A percentile compares a stretch with the other conserved stretches of the same genome.
phyloP scores from a whole-genome alignment of 1,140 invertebrate species.

The Rhizoglyphus robini region DNA sequence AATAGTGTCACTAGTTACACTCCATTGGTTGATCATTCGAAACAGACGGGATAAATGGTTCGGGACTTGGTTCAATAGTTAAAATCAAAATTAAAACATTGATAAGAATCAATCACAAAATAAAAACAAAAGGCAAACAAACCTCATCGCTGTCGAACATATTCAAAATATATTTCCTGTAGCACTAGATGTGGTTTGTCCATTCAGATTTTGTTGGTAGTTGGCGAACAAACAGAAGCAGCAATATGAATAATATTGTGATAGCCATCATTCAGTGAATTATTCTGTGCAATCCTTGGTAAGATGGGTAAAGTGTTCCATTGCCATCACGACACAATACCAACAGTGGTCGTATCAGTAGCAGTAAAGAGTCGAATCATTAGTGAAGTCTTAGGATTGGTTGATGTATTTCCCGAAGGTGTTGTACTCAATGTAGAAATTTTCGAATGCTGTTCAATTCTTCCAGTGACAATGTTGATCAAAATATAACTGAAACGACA shows the following conservation, averaged over 20 bases:
- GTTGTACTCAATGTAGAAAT: conserved; percentile 67
- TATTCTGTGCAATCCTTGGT: conserved; percentile 81
- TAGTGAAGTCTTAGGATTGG: conserved; percentile 49
- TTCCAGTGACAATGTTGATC: conserved; percentile 70
- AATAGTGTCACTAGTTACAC: conserved; percentile 4
- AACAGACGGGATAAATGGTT: neutral
- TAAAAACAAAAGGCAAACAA: too few relatives aligned
- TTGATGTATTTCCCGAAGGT: conserved; percentile 53
- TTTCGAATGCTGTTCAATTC: conserved; percentile 70
- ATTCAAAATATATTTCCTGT: too few relatives aligned
- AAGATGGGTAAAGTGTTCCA: conserved; percentile 79
- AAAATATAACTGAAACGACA: conserved; percentile 64
- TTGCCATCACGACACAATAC: conserved; percentile 84
- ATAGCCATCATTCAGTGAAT: conserved; percentile 72
- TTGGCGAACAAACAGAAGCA: conserved; percentile 80
- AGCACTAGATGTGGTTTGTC: conserved; percentile 41
- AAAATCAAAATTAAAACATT: too few relatives aligned
- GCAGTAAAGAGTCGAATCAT: conserved; percentile 71
- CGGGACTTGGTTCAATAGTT: neutral
- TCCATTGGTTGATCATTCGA: neutral
- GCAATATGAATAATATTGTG: conserved; percentile 91
- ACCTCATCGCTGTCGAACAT: too few relatives aligned
- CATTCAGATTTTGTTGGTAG: conserved; percentile 79
- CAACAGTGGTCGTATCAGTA: conserved; percentile 53
- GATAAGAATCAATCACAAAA: too few relatives aligned